Base-by-base conservation (phyloP, 1,140 invertebrate species). In the Bombus vancouverensis region DNA sequence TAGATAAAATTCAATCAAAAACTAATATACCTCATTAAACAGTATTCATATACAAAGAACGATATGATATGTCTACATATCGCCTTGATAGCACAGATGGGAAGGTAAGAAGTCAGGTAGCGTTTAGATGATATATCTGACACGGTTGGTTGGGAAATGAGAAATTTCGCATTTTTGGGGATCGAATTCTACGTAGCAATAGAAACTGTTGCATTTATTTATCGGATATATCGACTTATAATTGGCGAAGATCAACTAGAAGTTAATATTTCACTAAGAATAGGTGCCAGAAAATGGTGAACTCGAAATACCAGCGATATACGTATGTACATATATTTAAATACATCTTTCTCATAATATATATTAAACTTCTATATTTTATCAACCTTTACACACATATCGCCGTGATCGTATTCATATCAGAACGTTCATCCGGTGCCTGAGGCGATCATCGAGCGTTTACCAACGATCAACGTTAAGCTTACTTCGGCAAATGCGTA, bases 401-500 rank as follows among this genome's bases (percentile, higher is more conserved):
- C 34, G 59, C 6, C 4, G 10, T 25, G 74, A 68, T 77, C 47
- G 65, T 53, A 25, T 80, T 62, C 66, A 65, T 80, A 85, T 85
- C 83, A 34, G 15, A 34, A 25, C 32, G 37, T 39, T 25, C 83
- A 80, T 85, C 83, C 76, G 83, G 37, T 15, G n/a, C 76, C 32
- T 37, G 68, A 32, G 18, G 76, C 53, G 47, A 80, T 65, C 65
- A 53, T 72, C 57, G 68, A 62, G 53, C 37, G 65, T 83, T 77
- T 39, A 22, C 59, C 32, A 53, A 42, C 34, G 57, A 47, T 73
- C 42, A 22, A 25, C 62, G 53, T n/a, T 47, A 8, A 6, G 22
- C 34, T 15, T 44, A 28, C 83, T 37, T 79, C 76, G 39, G 34
- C 70, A 71, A 73, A 72, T 53, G 70, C 32, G 53, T 78, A 66